phyloP scores from a whole-genome alignment of 2,888 invertebrate species.

The Mimumesa dahlbomi region DNA sequence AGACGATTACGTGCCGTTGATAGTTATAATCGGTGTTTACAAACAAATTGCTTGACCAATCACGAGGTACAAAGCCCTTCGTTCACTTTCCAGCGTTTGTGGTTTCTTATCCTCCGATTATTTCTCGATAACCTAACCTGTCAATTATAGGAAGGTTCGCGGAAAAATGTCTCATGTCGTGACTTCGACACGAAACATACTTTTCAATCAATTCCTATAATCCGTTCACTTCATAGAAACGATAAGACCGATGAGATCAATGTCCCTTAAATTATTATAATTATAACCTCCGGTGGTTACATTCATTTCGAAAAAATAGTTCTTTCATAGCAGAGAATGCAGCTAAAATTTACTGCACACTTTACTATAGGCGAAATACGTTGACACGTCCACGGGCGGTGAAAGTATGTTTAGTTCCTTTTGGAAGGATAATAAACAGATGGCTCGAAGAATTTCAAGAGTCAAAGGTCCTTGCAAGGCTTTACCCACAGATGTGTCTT shows the following conservation, averaged over 20 bases:
- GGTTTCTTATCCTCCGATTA: slow-evolving; percentile 28
- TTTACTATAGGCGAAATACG: neutral
- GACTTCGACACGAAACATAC: slow-evolving; percentile 13
- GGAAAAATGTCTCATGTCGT: neutral
- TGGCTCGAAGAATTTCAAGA: neutral
- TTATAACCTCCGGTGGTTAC: no score
- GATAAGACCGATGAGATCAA: no score
- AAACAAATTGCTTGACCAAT: slow-evolving; percentile 62
- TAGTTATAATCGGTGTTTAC: slow-evolving; percentile 61
- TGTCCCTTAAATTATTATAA: no score
- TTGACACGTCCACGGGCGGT: no score
- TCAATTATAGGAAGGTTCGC: slow-evolving; percentile 35
- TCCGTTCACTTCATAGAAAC: no score
- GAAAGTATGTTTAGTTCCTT: neutral
- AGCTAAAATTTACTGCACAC: no score
- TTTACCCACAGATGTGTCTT: neutral
- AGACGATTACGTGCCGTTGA: slow-evolving; percentile 59
- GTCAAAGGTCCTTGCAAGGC: neutral
- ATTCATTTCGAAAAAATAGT: no score
- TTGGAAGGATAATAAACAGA: neutral
- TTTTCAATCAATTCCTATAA: no score
- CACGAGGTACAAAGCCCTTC: slow-evolving; percentile 53
- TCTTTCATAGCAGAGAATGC: no score
- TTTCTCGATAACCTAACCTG: slow-evolving; percentile 44
- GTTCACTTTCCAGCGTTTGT: slow-evolving; percentile 43